Conservation (phyloP, 2,797 vertebrate genomes). For the Typhlichthys subterraneus region DNA sequence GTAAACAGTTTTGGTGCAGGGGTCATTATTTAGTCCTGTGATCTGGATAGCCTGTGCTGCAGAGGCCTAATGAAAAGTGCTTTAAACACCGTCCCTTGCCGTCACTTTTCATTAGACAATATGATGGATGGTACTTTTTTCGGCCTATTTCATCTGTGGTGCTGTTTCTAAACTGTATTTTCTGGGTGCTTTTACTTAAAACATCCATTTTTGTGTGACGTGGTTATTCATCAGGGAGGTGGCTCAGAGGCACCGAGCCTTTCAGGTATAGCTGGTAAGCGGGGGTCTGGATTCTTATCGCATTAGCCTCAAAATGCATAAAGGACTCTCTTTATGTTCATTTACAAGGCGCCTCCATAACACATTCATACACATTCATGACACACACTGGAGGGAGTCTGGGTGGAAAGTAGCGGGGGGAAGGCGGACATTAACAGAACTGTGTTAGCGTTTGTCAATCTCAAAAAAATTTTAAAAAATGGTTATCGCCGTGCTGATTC, state of each 20-base stretch:
- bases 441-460: constrained; percentile 35
- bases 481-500: constrained; percentile 73
- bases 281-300: constrained; percentile 34
- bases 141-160: constrained; percentile 77
- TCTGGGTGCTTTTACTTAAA: constrained; percentile 79
- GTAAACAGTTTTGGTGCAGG: constrained; percentile 64
- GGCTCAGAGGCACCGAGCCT: constrained; percentile 59
- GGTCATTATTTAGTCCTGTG: constrained; percentile 75
- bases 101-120: constrained; percentile 72
- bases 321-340: neutral
- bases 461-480: constrained; percentile 45
- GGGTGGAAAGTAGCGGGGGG: neutral
- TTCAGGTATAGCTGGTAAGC: constrained; percentile 46
- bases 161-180: constrained; percentile 81
- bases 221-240: constrained; percentile 80
- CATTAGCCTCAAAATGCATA: constrained; percentile 29
- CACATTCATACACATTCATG: neutral
- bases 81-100: constrained; percentile 64
- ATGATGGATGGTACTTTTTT: constrained; percentile 83
- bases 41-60: constrained; percentile 66
- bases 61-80: constrained; percentile 74
- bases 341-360: neutral
- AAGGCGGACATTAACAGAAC: constrained; percentile 33
- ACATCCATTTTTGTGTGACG: constrained; percentile 81
- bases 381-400: neutral